Base-by-base conservation (phyloP, 2,113 vertebrate species). In the Synchiropus splendidus region DNA sequence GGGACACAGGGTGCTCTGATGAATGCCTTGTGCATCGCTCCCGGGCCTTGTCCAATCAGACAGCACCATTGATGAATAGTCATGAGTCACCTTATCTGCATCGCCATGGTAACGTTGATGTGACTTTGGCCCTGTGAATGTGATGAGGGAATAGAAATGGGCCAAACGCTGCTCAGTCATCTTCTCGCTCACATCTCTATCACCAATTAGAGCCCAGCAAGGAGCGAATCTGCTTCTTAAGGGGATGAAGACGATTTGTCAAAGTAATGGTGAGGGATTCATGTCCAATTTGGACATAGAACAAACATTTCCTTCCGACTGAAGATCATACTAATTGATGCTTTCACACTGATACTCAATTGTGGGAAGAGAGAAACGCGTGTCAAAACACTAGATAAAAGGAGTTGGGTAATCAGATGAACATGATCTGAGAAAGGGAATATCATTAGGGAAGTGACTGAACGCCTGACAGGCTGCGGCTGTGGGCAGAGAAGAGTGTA, bases 21-120 rank as follows among this genome's bases (percentile, higher is more conserved):
- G 73, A 75, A 75, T 69, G 64, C 16, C 15, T 53, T 72, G 64
- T 13, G 6, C 57, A 45, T 48, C 47, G 59, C 65, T 72, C 59
- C 64, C 35, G 2, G 65, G 70, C 71, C 61, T 58, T 51, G 64
- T 69, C 70, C 75, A 79, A 79, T 80, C 72, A 79, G 66, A 51
- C 59, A 1, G 52, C 38, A 6, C 64, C 66, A 54, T 36, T 67
- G 70, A 80, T 80, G 78, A 83, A 83, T 80, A 81, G 72, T 81
- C 72, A 80, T 77, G 73, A 81, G 70, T 80, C 77, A 81, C 63
- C 75, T 75, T 77, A 79, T 74, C 72, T 72, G 70, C 64, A 36
- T 83, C 60, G 40, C 79, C 81, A 80, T 81, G 75, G 81, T 52
- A 64, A 81, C 77, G 41, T 67, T 64, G 66, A 79, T 77, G 81